These are phyloP conservation scores for Sturnus vulgaris DNA, from an alignment of 2,113 vertebrate genomes.

Conservation along the genomic window DNA sequence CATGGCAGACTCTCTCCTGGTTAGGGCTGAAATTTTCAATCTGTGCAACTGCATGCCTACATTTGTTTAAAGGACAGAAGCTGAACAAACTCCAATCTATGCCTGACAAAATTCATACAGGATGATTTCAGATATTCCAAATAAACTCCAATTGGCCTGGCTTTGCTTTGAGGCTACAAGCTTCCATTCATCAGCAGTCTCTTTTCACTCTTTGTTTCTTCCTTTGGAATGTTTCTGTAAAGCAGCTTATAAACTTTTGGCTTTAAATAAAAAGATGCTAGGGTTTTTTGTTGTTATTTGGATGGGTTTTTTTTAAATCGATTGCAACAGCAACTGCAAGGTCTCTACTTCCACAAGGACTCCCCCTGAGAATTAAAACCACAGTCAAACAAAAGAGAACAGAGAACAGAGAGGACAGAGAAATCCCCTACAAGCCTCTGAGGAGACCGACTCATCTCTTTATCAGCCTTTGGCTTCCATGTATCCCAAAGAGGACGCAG, in stretches of 20 bases:
- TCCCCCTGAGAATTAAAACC: constrained; percentile 22
- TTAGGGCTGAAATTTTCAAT: not conserved
- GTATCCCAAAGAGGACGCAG: constrained; percentile 9
- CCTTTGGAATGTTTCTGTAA: constrained; percentile 57
- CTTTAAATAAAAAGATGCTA: constrained; percentile 36
- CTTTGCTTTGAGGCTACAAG: constrained; percentile 47
- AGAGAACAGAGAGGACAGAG: constrained; percentile 6
- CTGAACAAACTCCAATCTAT: not conserved
- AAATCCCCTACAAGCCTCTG: not conserved
- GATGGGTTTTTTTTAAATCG: not conserved
- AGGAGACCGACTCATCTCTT: constrained; percentile 25
- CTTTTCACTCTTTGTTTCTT: constrained; percentile 56
- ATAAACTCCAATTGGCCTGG: constrained; percentile 24
- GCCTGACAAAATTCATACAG: not conserved
- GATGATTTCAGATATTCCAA: constrained; percentile 51
- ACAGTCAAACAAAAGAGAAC: not conserved
- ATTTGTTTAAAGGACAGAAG: constrained; percentile 14
- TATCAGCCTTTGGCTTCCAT: constrained; percentile 50
- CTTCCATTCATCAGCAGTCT: constrained; percentile 44
- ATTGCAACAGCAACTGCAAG: constrained; percentile 2
- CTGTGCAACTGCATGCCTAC: not conserved
- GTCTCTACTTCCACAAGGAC: constrained; percentile 5
- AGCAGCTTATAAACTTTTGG: constrained; percentile 56
- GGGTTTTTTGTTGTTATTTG: not conserved
- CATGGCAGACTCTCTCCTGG: not conserved